Conservation (phyloP, 2,888 invertebrate species). For the Xanthorhoe spadicearia region DNA sequence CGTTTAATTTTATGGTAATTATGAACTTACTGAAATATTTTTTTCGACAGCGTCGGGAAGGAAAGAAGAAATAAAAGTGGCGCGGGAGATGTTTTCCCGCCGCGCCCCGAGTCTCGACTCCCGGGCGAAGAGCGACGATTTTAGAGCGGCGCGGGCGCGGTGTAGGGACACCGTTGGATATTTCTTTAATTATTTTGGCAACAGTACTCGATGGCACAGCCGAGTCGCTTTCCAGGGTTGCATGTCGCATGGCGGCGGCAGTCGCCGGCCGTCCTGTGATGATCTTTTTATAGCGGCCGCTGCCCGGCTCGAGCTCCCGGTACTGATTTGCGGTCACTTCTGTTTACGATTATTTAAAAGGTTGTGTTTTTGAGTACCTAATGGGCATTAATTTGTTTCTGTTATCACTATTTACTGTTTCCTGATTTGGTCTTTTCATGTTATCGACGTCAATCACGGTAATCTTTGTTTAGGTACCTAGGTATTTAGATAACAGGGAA, state of each 20-base stretch:
- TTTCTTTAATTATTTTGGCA: constrained; percentile 93
- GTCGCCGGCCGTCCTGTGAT: constrained; percentile 77
- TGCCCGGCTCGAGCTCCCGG: constrained; percentile 80
- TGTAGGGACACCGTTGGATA: constrained; percentile 86
- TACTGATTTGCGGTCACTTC: constrained; percentile 61
- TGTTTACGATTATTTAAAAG: constrained; percentile 62
- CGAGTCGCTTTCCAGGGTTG: constrained; percentile 85
- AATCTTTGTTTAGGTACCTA: not conserved
- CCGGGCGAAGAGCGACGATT: constrained; percentile 85
- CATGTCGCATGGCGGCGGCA: constrained; percentile 79
- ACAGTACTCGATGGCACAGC: constrained; percentile 85
- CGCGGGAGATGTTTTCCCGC: constrained; percentile 85
- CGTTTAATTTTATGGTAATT: constrained; percentile 64
- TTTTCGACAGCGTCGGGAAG: constrained; percentile 83
- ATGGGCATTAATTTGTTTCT: not conserved
- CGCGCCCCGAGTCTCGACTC: constrained; percentile 84
- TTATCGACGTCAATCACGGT: constrained; percentile 5
- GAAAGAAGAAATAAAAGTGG: constrained; percentile 85
- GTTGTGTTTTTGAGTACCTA: constrained; percentile 46
- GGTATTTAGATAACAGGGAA: constrained; percentile 14
- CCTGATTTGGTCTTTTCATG: constrained; percentile 5
- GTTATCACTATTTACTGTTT: constrained; percentile 8
- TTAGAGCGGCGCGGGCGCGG: constrained; percentile 86
- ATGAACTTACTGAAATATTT: constrained; percentile 79
- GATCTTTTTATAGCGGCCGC: constrained; percentile 84